These are phyloP conservation scores for Semaprochilodus insignis DNA, from an alignment of 2,797 vertebrate species.

Conservation along the genomic window DNA sequence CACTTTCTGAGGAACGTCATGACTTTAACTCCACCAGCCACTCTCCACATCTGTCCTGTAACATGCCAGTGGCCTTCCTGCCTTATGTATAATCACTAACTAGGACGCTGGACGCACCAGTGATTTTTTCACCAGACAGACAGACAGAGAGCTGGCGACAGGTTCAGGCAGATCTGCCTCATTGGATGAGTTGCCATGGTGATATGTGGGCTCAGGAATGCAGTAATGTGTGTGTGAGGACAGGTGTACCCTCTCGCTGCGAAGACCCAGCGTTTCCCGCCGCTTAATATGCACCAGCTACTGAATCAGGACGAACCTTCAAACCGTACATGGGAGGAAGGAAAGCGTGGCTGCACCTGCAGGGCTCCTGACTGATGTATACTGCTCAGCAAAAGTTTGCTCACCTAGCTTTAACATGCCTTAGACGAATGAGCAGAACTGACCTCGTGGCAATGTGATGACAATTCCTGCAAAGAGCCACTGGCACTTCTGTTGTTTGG, in stretches of 20 bases:
- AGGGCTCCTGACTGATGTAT: not conserved
- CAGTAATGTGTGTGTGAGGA: slow-evolving; percentile 1
- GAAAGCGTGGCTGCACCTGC: not conserved
- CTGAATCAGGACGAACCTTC: not conserved
- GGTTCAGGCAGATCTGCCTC: slow-evolving; percentile 27
- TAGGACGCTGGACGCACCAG: not conserved
- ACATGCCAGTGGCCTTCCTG: not conserved
- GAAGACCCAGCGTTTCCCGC: not conserved
- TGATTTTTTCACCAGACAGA: slow-evolving; percentile 24
- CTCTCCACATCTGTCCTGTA: too few species aligned
- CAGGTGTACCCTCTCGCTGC: slow-evolving; percentile 9
- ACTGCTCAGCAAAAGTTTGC: not conserved
- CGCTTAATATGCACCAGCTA: not conserved
- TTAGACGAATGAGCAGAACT: too few species aligned
- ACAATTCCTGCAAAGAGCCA: too few species aligned
- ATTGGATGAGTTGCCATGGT: slow-evolving; percentile 56
- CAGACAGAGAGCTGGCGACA: slow-evolving; percentile 21
- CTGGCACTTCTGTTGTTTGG: too few species aligned
- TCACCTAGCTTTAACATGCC: not conserved
- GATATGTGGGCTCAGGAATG: slow-evolving; percentile 51
- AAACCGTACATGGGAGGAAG: not conserved
- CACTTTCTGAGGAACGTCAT: too few species aligned
- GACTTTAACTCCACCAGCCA: too few species aligned
- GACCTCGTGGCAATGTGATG: too few species aligned
- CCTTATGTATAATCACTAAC: not conserved